Evolutionary conservation across 2,113 vertebrate species (phyloP).

Genomic region (Tachuris rubrigastra): DNA sequence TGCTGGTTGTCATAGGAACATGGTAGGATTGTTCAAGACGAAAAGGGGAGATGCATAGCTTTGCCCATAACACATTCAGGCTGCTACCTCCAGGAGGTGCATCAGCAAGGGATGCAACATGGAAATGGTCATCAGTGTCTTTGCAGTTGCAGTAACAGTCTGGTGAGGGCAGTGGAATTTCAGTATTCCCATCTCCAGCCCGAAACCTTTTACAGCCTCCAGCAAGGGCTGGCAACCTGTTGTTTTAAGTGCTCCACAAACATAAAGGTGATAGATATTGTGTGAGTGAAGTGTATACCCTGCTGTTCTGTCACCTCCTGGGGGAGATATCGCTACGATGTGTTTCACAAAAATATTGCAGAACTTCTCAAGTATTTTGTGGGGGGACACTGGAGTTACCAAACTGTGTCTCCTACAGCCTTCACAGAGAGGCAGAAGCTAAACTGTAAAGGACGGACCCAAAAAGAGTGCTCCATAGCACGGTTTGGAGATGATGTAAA

Average conservation of each 20-base stretch:
- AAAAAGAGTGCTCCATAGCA: fast-evolving
- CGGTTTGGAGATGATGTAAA: background rate
- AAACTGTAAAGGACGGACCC: background rate
- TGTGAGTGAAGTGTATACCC: background rate
- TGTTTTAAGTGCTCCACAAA: background rate
- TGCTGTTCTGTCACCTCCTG: fast-evolving
- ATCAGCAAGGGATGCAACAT: background rate
- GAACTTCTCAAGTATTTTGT: background rate
- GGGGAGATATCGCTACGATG: background rate
- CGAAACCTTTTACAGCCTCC: background rate
- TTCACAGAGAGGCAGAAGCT: background rate
- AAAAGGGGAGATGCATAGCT: background rate
- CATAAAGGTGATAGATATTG: background rate
- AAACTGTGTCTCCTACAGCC: background rate
- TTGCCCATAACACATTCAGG: background rate
- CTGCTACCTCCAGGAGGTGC: background rate
- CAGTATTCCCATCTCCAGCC: background rate
- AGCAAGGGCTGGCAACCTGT: fast-evolving
- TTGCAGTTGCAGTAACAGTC: fast-evolving
- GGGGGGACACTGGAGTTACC: background rate
- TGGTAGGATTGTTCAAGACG: slow-evolving; percentile 10
- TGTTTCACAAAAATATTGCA: background rate
- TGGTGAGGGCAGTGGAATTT: background rate
- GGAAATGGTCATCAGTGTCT: background rate
- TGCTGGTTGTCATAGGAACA: slow-evolving; percentile 43